These are phyloP conservation scores for Scopus umbretta DNA, from an alignment of 2,113 vertebrate genomes.

Conservation along the genomic window DNA sequence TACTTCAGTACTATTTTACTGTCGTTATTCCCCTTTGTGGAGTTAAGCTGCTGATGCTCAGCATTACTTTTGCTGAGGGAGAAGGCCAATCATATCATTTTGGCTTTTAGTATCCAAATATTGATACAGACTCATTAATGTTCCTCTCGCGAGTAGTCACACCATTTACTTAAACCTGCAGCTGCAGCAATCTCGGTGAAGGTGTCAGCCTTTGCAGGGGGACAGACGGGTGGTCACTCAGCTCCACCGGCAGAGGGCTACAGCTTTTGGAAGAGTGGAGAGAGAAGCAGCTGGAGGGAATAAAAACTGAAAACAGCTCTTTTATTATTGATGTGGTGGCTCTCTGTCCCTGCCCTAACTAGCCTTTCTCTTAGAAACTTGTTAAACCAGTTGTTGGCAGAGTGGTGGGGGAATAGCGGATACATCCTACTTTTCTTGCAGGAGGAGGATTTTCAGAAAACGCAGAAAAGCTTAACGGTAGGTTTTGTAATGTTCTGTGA, in stretches of 20 bases:
- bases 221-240: background rate
- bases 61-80: background rate
- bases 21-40: background rate
- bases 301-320: background rate
- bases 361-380: background rate
- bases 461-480: accelerated
- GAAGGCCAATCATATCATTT: background rate
- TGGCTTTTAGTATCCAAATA: background rate
- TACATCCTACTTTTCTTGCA: background rate
- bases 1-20: background rate
- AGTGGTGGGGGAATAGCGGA: accelerated
- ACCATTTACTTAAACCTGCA: background rate
- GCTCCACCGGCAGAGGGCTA: background rate
- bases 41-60: background rate
- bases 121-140: background rate
- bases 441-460: background rate
- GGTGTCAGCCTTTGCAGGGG: background rate
- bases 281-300: background rate
- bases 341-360: background rate
- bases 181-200: background rate
- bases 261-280: background rate
- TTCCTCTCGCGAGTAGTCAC: background rate
- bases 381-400: background rate
- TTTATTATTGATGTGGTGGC: background rate
- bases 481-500: background rate